A percentile compares a stretch with the other conserved stretches of the same genome.
These are phyloP conservation scores for Phytoseiulus persimilis DNA, from an alignment of 2,888 invertebrate genomes.

Conservation along the genomic window DNA sequence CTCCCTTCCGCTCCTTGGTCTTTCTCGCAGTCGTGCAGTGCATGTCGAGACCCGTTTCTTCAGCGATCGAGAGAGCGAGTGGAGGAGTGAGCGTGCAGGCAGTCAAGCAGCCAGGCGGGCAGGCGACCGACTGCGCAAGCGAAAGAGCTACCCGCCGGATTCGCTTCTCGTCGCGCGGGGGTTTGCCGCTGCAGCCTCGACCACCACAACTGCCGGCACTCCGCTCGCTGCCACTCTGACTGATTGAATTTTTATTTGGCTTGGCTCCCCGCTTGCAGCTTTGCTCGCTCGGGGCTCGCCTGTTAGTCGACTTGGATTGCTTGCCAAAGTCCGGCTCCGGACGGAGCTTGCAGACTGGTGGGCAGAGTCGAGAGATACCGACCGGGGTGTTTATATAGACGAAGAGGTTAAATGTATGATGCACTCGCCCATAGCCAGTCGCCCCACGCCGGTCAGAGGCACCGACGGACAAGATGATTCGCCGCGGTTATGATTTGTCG, in stretches of 20 bases:
- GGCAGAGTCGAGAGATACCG: background rate
- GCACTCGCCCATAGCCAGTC: background rate
- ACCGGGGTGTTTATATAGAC: constrained; percentile 30
- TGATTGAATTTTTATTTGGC: constrained; percentile 39
- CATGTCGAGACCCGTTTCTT: background rate
- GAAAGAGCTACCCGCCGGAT: constrained; percentile 10
- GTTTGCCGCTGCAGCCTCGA: background rate
- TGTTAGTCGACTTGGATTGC: background rate
- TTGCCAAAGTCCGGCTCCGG: background rate
- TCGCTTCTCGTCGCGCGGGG: background rate
- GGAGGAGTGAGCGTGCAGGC: background rate
- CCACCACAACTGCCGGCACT: constrained; percentile 6
- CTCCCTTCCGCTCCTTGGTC: background rate
- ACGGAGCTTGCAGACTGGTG: background rate
- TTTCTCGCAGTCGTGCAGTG: background rate
- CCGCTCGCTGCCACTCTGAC: constrained; percentile 29
- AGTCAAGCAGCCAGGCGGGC: background rate
- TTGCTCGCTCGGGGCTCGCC: constrained; percentile 14
- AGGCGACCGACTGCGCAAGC: background rate
- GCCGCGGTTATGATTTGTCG: background rate
- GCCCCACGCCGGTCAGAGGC: background rate
- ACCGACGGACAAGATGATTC: background rate
- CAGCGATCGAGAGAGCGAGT: background rate
- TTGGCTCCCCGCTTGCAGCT: constrained; percentile 7
- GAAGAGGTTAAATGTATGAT: constrained; percentile 26